These are phyloP conservation scores for Synaphobranchus kaupii DNA, from an alignment of 2,797 vertebrate species.

Conservation along the genomic window DNA sequence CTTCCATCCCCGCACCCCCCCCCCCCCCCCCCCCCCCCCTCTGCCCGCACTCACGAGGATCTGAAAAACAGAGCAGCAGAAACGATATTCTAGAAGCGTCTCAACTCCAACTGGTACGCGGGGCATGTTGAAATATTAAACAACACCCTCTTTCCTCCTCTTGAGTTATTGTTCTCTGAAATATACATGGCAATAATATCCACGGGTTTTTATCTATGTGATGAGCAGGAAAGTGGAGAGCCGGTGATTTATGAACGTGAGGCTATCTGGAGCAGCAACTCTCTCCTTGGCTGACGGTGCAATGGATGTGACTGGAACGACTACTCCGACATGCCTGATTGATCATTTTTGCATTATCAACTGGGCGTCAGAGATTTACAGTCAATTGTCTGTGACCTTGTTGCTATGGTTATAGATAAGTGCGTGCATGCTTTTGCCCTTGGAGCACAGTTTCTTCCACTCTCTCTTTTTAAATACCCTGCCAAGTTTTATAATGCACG, in stretches of 20 bases:
- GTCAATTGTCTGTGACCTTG: not conserved
- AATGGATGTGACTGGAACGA: not conserved
- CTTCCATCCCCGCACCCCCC: too few species aligned
- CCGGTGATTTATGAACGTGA: not conserved
- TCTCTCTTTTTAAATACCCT: not conserved
- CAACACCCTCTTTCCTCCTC: not conserved
- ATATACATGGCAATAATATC: constrained; percentile 9
- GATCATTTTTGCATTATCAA: not conserved
- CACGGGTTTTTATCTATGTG: not conserved
- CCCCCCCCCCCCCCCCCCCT: too few species aligned
- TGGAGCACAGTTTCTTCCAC: not conserved
- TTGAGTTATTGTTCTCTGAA: not conserved
- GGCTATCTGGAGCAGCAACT: not conserved
- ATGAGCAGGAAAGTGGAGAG: not conserved
- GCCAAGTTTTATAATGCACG: not conserved
- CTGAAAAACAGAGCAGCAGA: not conserved
- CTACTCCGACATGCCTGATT: not conserved
- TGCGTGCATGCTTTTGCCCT: not conserved
- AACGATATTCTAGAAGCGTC: not conserved
- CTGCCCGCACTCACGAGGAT: not conserved
- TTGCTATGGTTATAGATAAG: not conserved
- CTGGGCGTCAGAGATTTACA: not conserved
- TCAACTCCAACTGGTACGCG: not conserved
- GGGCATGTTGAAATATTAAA: not conserved
- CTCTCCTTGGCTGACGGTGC: not conserved